phyloP scores from a whole-genome alignment of 2,888 invertebrate genomes.

The Boloria euphrosyne region DNA sequence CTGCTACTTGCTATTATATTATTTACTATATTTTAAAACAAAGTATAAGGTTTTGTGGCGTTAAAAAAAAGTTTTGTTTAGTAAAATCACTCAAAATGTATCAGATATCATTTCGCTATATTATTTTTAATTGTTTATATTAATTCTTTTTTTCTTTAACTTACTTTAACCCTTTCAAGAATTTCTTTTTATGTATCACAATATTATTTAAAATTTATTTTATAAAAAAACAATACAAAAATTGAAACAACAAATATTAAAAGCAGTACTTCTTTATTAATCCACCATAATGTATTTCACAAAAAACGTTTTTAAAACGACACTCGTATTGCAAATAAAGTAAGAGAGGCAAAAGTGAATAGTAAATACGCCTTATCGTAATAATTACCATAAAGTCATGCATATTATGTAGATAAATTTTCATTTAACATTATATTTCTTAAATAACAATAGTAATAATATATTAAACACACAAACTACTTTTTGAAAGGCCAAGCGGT shows the following conservation, averaged over 20 bases:
- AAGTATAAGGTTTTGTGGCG: too few relatives aligned
- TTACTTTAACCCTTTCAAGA: too few relatives aligned
- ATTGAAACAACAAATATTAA: constrained; percentile 39
- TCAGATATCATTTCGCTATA: too few relatives aligned
- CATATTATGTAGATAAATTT: constrained; percentile 46
- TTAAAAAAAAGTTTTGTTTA: too few relatives aligned
- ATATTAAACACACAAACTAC: constrained; percentile 67
- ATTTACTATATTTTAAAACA: too few relatives aligned
- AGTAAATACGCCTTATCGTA: constrained; percentile 60
- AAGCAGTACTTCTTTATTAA: constrained; percentile 58
- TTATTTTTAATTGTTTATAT: too few relatives aligned
- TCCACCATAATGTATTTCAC: constrained; percentile 77
- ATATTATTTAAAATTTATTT: too few relatives aligned
- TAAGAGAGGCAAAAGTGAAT: constrained; percentile 76
- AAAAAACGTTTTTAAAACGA: constrained; percentile 79
- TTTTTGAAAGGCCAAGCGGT: constrained; percentile 82
- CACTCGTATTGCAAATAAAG: constrained; percentile 78
- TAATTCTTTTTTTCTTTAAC: too few relatives aligned
- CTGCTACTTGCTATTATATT: too few relatives aligned
- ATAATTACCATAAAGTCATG: constrained; percentile 46
- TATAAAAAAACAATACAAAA: not conserved
- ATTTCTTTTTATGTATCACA: too few relatives aligned
- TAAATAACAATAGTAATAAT: constrained; percentile 62
- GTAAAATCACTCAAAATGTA: too few relatives aligned
- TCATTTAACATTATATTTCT: constrained; percentile 49